Percentiles rank a stretch among this genome's conserved stretches.
Evolutionary conservation across 2,113 vertebrate species (phyloP).

Genomic region (Arenaria interpres): DNA sequence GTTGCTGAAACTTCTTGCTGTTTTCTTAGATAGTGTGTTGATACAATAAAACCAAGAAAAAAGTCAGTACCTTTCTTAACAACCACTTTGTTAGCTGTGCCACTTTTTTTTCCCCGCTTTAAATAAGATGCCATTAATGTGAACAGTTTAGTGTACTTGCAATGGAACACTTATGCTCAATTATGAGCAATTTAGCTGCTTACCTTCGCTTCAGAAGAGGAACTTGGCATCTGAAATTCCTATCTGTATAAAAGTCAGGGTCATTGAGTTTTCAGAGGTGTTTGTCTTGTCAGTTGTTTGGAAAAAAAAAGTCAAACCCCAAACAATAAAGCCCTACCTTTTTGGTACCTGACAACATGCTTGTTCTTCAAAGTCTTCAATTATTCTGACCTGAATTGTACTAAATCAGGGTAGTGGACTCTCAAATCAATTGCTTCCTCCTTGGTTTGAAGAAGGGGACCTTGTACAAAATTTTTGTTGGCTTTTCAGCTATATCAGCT

Average conservation of each 20-base stretch:
- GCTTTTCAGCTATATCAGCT: background rate
- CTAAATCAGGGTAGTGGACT: background rate
- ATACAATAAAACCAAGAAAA: background rate
- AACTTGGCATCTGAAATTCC: background rate
- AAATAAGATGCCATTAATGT: background rate
- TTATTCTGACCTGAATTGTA: background rate
- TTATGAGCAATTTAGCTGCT: background rate
- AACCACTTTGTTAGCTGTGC: background rate
- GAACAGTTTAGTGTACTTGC: background rate
- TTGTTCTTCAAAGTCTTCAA: background rate
- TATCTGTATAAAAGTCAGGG: background rate
- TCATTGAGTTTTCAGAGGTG: background rate
- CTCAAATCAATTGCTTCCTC: background rate
- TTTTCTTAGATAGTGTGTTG: background rate
- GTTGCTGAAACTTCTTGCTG: background rate
- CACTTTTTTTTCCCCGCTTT: background rate
- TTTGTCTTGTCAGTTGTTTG: background rate
- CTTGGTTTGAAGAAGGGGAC: background rate
- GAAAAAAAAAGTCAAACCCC: background rate
- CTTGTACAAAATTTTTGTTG: background rate
- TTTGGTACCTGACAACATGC: background rate
- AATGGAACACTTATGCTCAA: rapidly evolving
- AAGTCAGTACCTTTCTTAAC: background rate
- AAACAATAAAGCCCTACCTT: background rate
- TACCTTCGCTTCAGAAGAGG: background rate